Conservation (phyloP, 2,888 invertebrate species). For the Terebella lapidaria region DNA sequence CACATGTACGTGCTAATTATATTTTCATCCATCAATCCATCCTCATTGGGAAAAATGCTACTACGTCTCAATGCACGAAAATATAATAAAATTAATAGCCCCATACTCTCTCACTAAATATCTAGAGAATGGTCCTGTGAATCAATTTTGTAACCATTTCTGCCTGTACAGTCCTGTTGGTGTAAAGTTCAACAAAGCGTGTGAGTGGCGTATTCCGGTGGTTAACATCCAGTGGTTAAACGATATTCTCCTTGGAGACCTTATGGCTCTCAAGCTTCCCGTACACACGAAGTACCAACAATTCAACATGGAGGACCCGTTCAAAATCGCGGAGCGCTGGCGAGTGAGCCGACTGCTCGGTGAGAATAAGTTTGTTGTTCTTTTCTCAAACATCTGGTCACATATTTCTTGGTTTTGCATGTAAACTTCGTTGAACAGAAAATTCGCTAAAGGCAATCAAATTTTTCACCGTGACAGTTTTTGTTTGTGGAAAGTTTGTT, state of each 20-base stretch:
- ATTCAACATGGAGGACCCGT: constrained; percentile 63
- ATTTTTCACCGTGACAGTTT: background rate
- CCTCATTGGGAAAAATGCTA: too few relatives aligned
- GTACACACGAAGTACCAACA: constrained; percentile 69
- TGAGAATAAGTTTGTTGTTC: too few relatives aligned
- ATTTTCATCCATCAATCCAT: too few relatives aligned
- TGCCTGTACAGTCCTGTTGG: constrained; percentile 63
- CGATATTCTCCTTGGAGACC: constrained; percentile 84
- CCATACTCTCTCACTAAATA: too few relatives aligned
- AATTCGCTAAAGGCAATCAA: background rate
- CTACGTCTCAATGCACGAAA: too few relatives aligned
- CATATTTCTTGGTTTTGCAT: constrained; percentile 4
- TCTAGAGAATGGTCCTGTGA: too few relatives aligned
- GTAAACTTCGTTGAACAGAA: background rate
- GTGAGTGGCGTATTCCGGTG: constrained; percentile 85
- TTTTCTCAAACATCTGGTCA: background rate
- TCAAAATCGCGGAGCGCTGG: constrained; percentile 58
- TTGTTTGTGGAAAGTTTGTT: too few relatives aligned
- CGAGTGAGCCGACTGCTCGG: constrained; percentile 82
- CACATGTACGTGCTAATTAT: too few relatives aligned
- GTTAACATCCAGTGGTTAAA: constrained; percentile 92
- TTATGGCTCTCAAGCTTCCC: constrained; percentile 64
- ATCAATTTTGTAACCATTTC: too few relatives aligned
- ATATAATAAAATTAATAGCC: too few relatives aligned
- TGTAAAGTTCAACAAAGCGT: constrained; percentile 79